Conservation (phyloP, 2,888 invertebrate genomes). For the Andrena camellia region DNA sequence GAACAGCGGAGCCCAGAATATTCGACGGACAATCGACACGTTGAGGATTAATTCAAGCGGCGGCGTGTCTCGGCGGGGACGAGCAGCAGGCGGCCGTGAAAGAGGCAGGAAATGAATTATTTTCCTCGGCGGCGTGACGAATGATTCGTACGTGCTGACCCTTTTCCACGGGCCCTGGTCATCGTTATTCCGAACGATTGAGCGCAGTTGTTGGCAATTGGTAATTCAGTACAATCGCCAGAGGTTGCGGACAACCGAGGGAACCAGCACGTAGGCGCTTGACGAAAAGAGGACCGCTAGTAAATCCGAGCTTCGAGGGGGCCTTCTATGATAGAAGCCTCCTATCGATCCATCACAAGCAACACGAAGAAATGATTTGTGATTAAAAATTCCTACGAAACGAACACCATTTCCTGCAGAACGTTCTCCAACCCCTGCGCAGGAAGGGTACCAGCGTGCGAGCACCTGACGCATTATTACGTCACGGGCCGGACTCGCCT, state of each 20-base stretch:
- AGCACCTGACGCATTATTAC: constrained; percentile 53
- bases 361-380: not conserved
- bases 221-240: constrained; percentile 72
- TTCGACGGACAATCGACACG: constrained; percentile 2
- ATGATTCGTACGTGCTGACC: constrained; percentile 56
- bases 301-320: too few relatives aligned
- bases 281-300: constrained; percentile 11
- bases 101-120: constrained; percentile 62
- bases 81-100: constrained; percentile 36
- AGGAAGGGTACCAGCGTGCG: not conserved
- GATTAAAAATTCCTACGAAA: not conserved
- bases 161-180: constrained; percentile 45
- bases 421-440: constrained; percentile 15
- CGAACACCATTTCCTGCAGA: not conserved
- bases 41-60: constrained; percentile 10
- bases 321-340: too few relatives aligned
- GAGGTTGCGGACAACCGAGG: constrained; percentile 36
- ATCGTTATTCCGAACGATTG: constrained; percentile 77
- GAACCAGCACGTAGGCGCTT: constrained; percentile 17
- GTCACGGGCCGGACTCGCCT: constrained; percentile 53
- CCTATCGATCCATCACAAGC: not conserved
- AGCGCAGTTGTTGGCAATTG: constrained; percentile 76
- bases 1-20: not conserved
- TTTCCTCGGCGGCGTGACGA: constrained; percentile 54
- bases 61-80: not conserved